Conservation (phyloP, 30 jellyfish, hydroid and myxozoan genomes). For the Turritopsis dohrnii region DNA sequence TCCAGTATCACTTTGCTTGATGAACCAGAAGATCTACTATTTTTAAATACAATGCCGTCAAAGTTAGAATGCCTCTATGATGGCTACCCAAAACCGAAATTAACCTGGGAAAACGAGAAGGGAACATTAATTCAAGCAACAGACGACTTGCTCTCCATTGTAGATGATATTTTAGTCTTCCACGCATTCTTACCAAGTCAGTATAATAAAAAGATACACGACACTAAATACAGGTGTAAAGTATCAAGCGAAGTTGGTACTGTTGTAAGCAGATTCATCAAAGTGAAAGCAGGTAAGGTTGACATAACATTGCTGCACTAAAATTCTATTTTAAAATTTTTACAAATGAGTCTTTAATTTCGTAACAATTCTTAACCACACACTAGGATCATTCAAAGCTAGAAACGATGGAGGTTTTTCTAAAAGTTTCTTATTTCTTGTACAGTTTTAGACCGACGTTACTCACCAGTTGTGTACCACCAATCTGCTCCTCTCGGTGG, state of each 20-base stretch:
- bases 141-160: conserved; percentile 39
- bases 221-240: conserved; percentile 52
- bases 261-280: conserved; percentile 46
- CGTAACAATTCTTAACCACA: background rate
- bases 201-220: conserved; percentile 40
- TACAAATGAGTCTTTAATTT: too few species aligned
- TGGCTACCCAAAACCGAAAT: conserved; percentile 64
- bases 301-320: too few species aligned
- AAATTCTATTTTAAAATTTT: too few species aligned
- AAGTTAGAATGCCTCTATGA: conserved; percentile 55
- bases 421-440: background rate
- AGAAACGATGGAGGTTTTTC: background rate
- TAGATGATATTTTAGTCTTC: conserved; percentile 52
- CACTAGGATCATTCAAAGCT: background rate
- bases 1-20: conserved; percentile 34
- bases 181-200: conserved; percentile 47
- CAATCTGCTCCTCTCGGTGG: conserved; percentile 58
- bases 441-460: conserved; percentile 60
- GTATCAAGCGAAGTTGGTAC: conserved; percentile 60
- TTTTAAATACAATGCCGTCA: conserved; percentile 65
- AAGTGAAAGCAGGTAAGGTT: conserved; percentile 74
- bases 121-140: conserved; percentile 54
- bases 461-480: conserved; percentile 79
- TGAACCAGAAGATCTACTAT: conserved; percentile 48
- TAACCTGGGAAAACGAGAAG: conserved; percentile 53